These are phyloP conservation scores for Chrysocyon brachyurus DNA, from an alignment of 2,797 vertebrate genomes.

Conservation along the genomic window DNA sequence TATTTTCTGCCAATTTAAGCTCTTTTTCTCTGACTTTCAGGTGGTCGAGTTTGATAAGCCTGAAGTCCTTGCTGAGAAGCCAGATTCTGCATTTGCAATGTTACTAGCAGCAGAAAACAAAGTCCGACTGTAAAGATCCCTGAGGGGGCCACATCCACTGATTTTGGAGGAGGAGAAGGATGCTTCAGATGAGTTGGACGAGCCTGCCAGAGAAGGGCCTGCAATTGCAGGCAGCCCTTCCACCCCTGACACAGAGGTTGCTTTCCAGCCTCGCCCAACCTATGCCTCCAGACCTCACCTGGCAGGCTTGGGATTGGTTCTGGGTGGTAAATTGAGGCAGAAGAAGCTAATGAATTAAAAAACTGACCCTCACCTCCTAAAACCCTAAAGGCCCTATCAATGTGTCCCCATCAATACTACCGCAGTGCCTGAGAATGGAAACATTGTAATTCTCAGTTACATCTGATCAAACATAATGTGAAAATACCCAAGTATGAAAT, in stretches of 20 bases:
- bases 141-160: not conserved
- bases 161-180: not conserved
- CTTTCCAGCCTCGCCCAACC: not conserved
- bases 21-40: constrained; percentile 83
- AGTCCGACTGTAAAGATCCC: constrained; percentile 21
- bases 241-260: not conserved
- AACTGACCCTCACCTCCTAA: not conserved
- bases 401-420: not conserved
- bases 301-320: not conserved
- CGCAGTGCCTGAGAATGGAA: not conserved
- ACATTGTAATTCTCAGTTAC: not conserved
- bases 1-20: not conserved
- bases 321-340: not conserved
- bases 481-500: not conserved
- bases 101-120: constrained; percentile 89
- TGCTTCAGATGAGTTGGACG: not conserved
- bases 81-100: constrained; percentile 90
- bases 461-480: not conserved
- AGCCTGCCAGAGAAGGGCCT: not conserved
- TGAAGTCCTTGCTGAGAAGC: constrained; percentile 89
- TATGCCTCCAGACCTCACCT: not conserved
- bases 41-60: constrained; percentile 91
- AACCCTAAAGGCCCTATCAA: not conserved
- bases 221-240: not conserved
- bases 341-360: not conserved